phyloP scores from a whole-genome alignment of 2,888 invertebrate species.

The Elegia similella region DNA sequence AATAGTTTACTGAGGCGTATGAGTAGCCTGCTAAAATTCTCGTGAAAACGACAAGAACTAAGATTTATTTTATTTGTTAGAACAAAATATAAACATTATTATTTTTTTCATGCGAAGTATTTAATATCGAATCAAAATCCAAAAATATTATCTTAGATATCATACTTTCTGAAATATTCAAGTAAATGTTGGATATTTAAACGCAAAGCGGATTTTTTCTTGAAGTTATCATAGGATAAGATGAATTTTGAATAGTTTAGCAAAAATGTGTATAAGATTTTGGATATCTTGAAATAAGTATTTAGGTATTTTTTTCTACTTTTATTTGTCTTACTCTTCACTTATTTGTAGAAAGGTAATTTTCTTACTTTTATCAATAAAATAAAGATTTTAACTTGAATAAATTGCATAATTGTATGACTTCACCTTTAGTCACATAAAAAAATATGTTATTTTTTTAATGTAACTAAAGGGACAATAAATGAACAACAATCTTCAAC shows the following conservation, averaged over 20 bases:
- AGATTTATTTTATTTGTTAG: neutral
- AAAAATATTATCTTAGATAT: neutral
- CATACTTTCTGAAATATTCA: neutral
- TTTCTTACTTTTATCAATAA: too few species aligned
- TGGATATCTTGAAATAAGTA: neutral
- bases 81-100: neutral
- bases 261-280: neutral
- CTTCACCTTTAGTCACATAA: too few species aligned
- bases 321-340: too few species aligned
- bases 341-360: too few species aligned
- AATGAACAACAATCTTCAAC: too few species aligned
- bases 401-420: too few species aligned
- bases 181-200: neutral
- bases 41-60: neutral
- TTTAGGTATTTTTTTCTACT: too few species aligned
- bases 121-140: too few species aligned
- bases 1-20: neutral
- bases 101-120: neutral
- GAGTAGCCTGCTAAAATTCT: neutral
- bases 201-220: neutral
- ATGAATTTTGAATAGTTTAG: neutral
- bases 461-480: too few species aligned
- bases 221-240: neutral
- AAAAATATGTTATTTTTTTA: too few species aligned
- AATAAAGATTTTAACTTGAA: too few species aligned